Base-by-base conservation (phyloP, 2,888 invertebrate species). In the Biston betularia region DNA sequence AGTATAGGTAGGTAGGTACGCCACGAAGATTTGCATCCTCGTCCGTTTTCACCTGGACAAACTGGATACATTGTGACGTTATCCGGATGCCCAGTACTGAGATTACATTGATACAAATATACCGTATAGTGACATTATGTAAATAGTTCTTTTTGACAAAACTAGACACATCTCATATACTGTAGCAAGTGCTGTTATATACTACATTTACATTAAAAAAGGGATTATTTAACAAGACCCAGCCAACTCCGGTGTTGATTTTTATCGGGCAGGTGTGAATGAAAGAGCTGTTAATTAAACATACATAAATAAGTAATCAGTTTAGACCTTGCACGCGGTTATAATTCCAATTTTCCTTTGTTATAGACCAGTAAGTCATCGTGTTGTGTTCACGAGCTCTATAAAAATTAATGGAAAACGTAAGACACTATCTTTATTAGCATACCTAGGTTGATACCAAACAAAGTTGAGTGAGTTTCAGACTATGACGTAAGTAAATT, bases 331-430 rank as follows among this genome's bases (percentile, higher is more conserved):
- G 38, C 44, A 45, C 56, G 34, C 50, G 49, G 40, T 48, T 45
- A 33, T 11, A 44, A 40, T 57, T 40, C 34, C 40, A 61, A 52
- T 65, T 61, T 55, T 57, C 56, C 52, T 35, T 61, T 56, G 52
- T 61, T 45, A 56, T 10, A 50, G 45, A 56, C 34, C 11, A 33
- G 46, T 33, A 45, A 52, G 52, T 46, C 52, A 65, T 65, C 49
- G 24, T 52, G 33, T 52, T 42, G 44, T 45, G 34, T 11, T 55
- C 52, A 60, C 50, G 46, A 60, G 24, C 52, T 50, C 60, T 57
- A 62, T 62, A 66, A 66, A 65, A 66, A 50, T 5, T 62, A 62
- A 66, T 62, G 57, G 62, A 57, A 66, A 58, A 59, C 42, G 48
- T 57, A 58, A 62, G 42, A 15, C 48, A 24, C 48, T 49, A 62